Evolutionary conservation across 2,797 vertebrate species (phyloP), one percentile per base, ranked within the genome.

Genomic region (Danio aesculapii): DNA sequence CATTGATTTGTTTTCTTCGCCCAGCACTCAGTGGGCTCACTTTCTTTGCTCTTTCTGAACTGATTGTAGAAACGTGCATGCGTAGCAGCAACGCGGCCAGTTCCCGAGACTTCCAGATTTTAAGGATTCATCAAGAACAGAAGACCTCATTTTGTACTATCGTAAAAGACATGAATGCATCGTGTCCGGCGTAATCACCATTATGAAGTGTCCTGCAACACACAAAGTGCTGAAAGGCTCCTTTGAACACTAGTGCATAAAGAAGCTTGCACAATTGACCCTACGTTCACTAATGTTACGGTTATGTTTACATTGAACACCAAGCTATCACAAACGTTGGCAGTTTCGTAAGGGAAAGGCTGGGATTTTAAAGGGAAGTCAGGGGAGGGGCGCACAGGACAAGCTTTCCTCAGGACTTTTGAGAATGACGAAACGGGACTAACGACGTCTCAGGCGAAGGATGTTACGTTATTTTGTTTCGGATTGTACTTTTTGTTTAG

Each of bases 51-150:
- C 87, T 84, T 84, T 87, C 55, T 81, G 88, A 92, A 92, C 88
- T 88, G 90, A 93, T 92, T 91, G 91, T 92, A 89, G 84, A 77
- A 92, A 91, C 85, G 81, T 91, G 93, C 93, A 94, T 94, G 93
- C 89, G 77, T 87, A 89, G 91, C 90, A 30, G 30, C 30, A 93
- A 93, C 91, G 91, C 90, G 82, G 84, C 86, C 76, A 80, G 82
- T 77, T 66, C 30, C 30, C 61, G n/a, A 61, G 74, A 84, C 81
- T 61, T 81, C 77, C 74, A 83, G 61, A 71, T 75, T 63, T 62
- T 39, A 75, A 41, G 57, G 46, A 79, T 57, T 81, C 64, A 44
- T 75, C 1, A n/a, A 73, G 76, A 81, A 83, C 77, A 67, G 73
- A 70, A 85, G 75, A 86, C 84, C 78, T 87, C 84, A 83, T 85